These are phyloP conservation scores for Helleia helle DNA, from an alignment of 2,888 invertebrate genomes.

Conservation along the genomic window DNA sequence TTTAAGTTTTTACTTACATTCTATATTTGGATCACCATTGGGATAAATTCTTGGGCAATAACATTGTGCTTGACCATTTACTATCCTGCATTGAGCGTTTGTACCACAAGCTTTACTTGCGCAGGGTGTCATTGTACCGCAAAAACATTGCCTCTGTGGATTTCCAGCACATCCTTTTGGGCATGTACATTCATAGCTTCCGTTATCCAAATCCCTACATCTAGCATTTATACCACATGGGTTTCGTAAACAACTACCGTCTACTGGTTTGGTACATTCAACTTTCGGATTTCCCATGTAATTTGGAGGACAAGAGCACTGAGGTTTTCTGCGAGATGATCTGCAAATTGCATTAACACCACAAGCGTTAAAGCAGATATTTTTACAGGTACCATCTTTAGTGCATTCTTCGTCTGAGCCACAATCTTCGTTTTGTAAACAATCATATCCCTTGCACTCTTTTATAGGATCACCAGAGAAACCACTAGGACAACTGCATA, in stretches of 20 bases:
- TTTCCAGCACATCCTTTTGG: slow-evolving; percentile 86
- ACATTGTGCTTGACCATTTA: slow-evolving; percentile 83
- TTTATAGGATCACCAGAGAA: slow-evolving; percentile 86
- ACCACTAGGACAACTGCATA: slow-evolving; percentile 91
- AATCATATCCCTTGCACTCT: slow-evolving; percentile 85
- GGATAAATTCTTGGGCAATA: slow-evolving; percentile 89
- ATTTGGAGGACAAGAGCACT: slow-evolving; percentile 88
- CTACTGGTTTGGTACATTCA: slow-evolving; percentile 81
- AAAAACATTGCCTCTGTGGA: slow-evolving; percentile 85
- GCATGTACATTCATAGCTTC: slow-evolving; percentile 88
- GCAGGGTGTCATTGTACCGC: slow-evolving; percentile 84
- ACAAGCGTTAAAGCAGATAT: slow-evolving; percentile 87
- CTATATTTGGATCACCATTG: slow-evolving; percentile 87
- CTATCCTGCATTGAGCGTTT: slow-evolving; percentile 86
- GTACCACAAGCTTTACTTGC: slow-evolving; percentile 85
- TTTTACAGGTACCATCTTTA: slow-evolving; percentile 79
- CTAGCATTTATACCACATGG: slow-evolving; percentile 90
- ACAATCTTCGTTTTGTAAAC: slow-evolving; percentile 83
- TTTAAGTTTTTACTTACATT: slow-evolving; percentile 84
- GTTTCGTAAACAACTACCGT: slow-evolving; percentile 83
- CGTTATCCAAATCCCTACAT: slow-evolving; percentile 82
- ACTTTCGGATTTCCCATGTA: slow-evolving; percentile 87
- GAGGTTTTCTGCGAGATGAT: slow-evolving; percentile 81
- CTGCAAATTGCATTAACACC: slow-evolving; percentile 90
- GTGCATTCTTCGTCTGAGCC: slow-evolving; percentile 84